Percentiles rank a stretch among this genome's conserved stretches.
phyloP scores from a whole-genome alignment of 2,113 vertebrate species.

The Lathamus discolor region DNA sequence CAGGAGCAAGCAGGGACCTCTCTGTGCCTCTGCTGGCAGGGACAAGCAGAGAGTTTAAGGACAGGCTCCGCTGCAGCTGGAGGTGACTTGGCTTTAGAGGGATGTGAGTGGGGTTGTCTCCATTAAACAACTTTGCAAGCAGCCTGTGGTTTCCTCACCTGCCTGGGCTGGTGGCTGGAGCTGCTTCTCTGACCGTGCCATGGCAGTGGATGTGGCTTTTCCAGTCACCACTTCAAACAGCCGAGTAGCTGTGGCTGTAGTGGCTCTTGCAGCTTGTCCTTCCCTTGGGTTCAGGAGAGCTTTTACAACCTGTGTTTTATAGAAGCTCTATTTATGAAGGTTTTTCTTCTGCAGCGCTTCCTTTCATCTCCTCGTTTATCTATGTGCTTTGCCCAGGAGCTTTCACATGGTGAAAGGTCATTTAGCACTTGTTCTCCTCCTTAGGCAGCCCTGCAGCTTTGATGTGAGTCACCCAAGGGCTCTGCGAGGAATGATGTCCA shows the following conservation, averaged over 20 bases:
- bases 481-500: neutral
- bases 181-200: neutral
- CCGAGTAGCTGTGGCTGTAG: neutral
- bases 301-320: neutral
- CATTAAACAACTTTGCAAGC: accelerated
- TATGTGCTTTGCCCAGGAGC: neutral
- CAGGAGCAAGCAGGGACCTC: neutral
- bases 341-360: neutral
- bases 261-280: neutral
- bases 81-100: neutral
- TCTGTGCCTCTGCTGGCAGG: neutral
- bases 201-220: accelerated
- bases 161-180: accelerated
- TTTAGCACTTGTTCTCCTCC: neutral
- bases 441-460: neutral
- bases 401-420: neutral
- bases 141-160: neutral
- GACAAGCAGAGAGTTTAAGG: neutral
- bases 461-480: neutral
- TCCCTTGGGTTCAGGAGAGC: neutral
- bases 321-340: neutral
- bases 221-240: accelerated
- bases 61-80: neutral
- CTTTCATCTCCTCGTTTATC: neutral
- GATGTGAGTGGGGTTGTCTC: neutral